Evolutionary conservation across 1,140 invertebrate species (phyloP), one percentile per base, ranked within the genome.

Genomic region (Drosophila tani): DNA sequence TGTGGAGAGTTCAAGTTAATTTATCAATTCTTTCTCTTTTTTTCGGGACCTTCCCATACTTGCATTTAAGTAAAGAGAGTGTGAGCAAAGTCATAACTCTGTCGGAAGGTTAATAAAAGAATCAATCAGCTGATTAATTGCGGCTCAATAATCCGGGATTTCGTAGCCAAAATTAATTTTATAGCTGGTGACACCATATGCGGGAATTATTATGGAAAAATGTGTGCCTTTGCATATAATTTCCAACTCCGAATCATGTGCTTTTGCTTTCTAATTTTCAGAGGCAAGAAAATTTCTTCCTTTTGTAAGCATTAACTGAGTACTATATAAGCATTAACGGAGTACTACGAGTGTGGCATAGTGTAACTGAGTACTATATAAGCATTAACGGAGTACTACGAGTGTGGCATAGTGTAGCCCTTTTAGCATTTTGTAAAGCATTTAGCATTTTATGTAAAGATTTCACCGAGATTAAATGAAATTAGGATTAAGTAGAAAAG

Each of bases 1-100:
- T 82, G 50, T 65, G 29, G 49, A 66, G 75, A 88, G 81, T 88
- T 83, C 81, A 84, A 81, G 57, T 87, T 65, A 71, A 83, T 88
- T 83, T 88, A 83, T 81, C 80, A 87, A 77, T 60, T 74, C 64
- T 55, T 70, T 63, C 15, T 41, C n/a, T 59, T 40, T 47, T 70
- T 69, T 58, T 55, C 11, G 70, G 51, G 29, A 45, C 46, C 12
- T 14, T 19, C 43, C 29, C 51, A 56, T 62, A 53, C 71, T 62
- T 62, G 55, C 49, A 62, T 35, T 73, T 45, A 29, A 45, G 62
- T 17, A 59, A 59, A 27, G 8, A 49, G 53, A 49, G 35, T 49
- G 49, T 17, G n/a, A 32, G 27, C 38, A 35, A 43, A 56, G 49
- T 32, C 45, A 58, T 56, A 64, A 65, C 62, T 46, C 27, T 38